These are phyloP conservation scores for Melanaphis sacchari DNA, from an alignment of 1,140 invertebrate genomes.

Conservation along the genomic window DNA sequence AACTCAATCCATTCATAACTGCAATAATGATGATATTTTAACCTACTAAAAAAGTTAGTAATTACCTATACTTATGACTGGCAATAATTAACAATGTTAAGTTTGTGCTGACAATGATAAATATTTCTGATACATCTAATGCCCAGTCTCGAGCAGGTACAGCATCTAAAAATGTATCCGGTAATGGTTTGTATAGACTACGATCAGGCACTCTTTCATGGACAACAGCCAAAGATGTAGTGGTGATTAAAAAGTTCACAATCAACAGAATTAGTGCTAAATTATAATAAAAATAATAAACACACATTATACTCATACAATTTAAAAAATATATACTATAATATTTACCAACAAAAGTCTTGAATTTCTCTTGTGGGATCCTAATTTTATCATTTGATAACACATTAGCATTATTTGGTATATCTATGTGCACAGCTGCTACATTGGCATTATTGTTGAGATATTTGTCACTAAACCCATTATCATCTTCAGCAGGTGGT, in stretches of 20 bases:
- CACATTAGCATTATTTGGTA: slow-evolving; percentile 63
- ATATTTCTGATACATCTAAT: slow-evolving; percentile 82
- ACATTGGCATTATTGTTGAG: slow-evolving; percentile 63
- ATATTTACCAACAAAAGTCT: slow-evolving; percentile 71
- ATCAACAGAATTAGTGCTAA: slow-evolving; percentile 71
- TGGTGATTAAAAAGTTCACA: slow-evolving; percentile 71
- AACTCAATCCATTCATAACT: neutral
- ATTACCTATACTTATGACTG: slow-evolving; percentile 82
- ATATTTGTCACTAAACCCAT: slow-evolving; percentile 36
- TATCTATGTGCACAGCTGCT: slow-evolving; percentile 67
- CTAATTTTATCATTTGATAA: slow-evolving; percentile 69
- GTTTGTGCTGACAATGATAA: slow-evolving; percentile 82
- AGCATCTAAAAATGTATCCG: slow-evolving; percentile 82
- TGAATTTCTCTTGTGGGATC: slow-evolving; percentile 76
- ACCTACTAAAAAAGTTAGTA: slow-evolving; percentile 13
- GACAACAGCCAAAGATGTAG: slow-evolving; percentile 78
- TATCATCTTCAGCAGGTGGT: slow-evolving; percentile 55
- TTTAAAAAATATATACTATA: neutral
- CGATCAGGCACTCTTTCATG: slow-evolving; percentile 85
- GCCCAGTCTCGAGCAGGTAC: slow-evolving; percentile 76
- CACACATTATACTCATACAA: neutral
- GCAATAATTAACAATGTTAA: slow-evolving; percentile 77
- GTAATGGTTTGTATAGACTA: slow-evolving; percentile 74
- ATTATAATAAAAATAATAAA: slow-evolving; percentile 61
- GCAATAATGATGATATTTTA: neutral